Evolutionary conservation across 2,888 invertebrate species (phyloP), one percentile per base, ranked within the genome.

Genomic region (Perizoma flavofasciatum): DNA sequence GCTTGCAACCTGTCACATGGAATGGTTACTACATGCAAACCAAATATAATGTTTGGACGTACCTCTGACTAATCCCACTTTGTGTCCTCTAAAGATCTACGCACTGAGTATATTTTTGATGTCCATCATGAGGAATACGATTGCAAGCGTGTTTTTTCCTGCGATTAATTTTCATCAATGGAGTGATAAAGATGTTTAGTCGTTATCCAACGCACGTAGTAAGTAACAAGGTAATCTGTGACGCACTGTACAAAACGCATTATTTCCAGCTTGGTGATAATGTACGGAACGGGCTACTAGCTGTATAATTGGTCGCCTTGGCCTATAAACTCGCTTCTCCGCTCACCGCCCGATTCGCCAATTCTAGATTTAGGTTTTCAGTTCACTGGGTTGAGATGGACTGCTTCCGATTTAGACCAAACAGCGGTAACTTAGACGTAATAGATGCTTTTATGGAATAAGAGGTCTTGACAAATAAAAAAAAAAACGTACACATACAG

Each of bases 281-380:
- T 71, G 69, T 68, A 66, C 71, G 72, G 71, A 71, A 61, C 53
- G 64, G 70, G 68, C 78, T 80, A 75, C 78, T 79, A 78, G 74
- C 75, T 67, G 74, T 73, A 74, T 82, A 79, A 83, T 88, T 84
- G 85, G 84, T 88, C 71, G 83, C 91, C 91, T 91, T 91, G 91
- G 88, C 90, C 91, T 84, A 88, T 86, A 85, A 86, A 84, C 78
- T 77, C 77, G 74, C 68, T 75, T 76, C 82, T 77, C 80, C 79
- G 79, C 81, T 84, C 81, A 75, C 79, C 73, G 76, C 77, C 81
- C 79, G 83, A 86, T 85, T 88, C 85, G 87, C 85, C 88, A 88
- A 86, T 88, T 90, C 88, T 88, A 88, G 89, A 91, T 89, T 89
- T 90, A 89, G 91, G 91, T 91, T 90, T 91, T 85, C 89, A 89